Base-by-base conservation (phyloP, 2,888 invertebrate genomes). In the Zeuzera pyrina region DNA sequence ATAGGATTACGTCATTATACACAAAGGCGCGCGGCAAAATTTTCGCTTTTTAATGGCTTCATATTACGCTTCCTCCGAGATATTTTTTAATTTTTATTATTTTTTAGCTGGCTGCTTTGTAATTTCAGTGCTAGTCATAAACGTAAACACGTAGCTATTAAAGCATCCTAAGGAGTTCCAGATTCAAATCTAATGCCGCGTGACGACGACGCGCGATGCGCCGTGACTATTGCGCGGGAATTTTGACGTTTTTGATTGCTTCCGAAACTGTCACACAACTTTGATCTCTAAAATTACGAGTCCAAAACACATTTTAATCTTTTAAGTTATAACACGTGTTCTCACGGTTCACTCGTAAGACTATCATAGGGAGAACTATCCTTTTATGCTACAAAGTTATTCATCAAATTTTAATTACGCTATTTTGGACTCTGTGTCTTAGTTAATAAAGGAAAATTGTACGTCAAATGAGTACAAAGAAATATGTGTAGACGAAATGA, bases 1-100 rank as follows among this genome's bases (percentile, higher is more conserved):
- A 73, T 79, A 65, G 70, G 65, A 68, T 79, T 77, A 77, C 81
- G 67, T 78, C 73, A 78, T 79, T 77, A 78, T 50, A 43, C 48
- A 37, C 35, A 44, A 45, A 53, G 50, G 47, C 25, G 12, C 43
- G 39, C 46, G 43, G 40, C 34, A 42, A 45, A 48, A 56, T 57
- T 59, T 58, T 53, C 39, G 41, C 45, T 48, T 49, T 45, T 38
- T 42, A 38, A 41, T 41, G 34, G 10, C 24, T n/a, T 5, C 24
- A 24, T 24, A n/a, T 24, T 24, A n/a, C 11, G 10, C n/a, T 24
- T 19, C 6, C 8, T 19, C 5, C 8, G 8, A 19, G 8, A 19
- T 7, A 8, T 19, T 19, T 19, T 19, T 19, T 19, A 8, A 7
- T 8, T 7, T 19, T 19, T 8, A 1, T n/a, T n/a, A n/a, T n/a